Conservation (phyloP, 2,797 vertebrate species). For the Enteromius paludinosus region DNA sequence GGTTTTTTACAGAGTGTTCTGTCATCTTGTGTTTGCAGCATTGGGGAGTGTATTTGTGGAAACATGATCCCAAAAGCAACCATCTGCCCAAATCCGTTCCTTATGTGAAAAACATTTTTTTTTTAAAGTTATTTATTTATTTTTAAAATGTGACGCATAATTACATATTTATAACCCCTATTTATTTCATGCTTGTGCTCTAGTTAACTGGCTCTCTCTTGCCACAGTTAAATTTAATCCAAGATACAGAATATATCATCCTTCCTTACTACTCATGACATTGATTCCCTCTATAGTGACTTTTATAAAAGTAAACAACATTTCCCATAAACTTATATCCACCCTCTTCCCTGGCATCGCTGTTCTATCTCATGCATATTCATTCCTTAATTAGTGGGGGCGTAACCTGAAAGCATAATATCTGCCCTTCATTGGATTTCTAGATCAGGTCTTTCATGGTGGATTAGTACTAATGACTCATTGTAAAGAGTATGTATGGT, state of each 20-base stretch:
- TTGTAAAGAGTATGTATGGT: constrained; percentile 39
- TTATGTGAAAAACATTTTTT: constrained; percentile 52
- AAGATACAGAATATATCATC: constrained; percentile 21
- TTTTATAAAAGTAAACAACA: constrained; percentile 31
- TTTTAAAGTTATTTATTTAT: constrained; percentile 53
- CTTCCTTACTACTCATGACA: constrained; percentile 42
- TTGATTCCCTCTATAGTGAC: constrained; percentile 42
- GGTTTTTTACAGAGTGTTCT: constrained; percentile 30
- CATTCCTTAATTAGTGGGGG: constrained; percentile 45
- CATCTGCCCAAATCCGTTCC: constrained; percentile 67
- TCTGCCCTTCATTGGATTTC: constrained; percentile 16
- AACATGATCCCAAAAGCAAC: constrained; percentile 51
- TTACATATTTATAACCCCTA: constrained; percentile 65
- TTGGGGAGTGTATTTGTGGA: constrained; percentile 53
- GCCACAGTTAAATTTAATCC: constrained; percentile 42
- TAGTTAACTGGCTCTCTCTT: constrained; percentile 37
- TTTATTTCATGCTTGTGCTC: constrained; percentile 62
- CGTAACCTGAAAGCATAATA: constrained; percentile 3
- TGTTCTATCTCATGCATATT: constrained; percentile 63
- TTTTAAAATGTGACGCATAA: constrained; percentile 57
- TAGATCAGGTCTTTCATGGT: constrained; percentile 41
- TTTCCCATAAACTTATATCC: constrained; percentile 57
- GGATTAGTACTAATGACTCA: constrained; percentile 49
- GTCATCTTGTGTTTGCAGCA: constrained; percentile 34
- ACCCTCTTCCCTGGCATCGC: constrained; percentile 44